A percentile compares a stretch with the other conserved stretches of the same genome.
Conservation (phyloP, 2,888 invertebrate genomes). For the Apeira syringaria region DNA sequence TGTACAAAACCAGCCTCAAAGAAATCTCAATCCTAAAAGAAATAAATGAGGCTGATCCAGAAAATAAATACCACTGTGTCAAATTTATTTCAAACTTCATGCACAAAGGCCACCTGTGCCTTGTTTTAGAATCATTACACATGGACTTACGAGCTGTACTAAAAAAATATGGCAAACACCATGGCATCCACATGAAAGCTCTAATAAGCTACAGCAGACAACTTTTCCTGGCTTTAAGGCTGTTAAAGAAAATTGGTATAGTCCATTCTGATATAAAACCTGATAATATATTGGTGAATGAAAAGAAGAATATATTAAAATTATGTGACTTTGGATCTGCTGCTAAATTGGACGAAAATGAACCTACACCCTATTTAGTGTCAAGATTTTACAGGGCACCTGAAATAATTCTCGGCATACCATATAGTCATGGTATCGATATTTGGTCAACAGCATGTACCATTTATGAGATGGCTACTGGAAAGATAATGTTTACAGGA, state of each 20-base stretch:
- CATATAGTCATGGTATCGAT: conserved; percentile 97
- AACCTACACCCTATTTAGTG: conserved; percentile 98
- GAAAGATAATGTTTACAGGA: conserved; percentile 98
- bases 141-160: conserved; percentile 95
- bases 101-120: conserved; percentile 98
- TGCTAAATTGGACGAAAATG: conserved; percentile 95
- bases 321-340: conserved; percentile 99
- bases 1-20: conserved; percentile 98
- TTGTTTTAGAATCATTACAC: conserved; percentile 97
- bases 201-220: conserved; percentile 98
- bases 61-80: conserved; percentile 97
- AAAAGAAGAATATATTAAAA: conserved; percentile 97
- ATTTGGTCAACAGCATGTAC: conserved; percentile 99
- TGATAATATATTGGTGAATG: conserved; percentile 99
- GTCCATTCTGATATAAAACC: conserved; percentile 99
- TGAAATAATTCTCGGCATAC: conserved; percentile 98
- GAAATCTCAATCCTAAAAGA: conserved; percentile 96
- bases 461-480: conserved; percentile 98
- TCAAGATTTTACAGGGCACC: conserved; percentile 99
- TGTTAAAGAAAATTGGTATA: conserved; percentile 96
- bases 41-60: conserved; percentile 97
- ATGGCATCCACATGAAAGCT: conserved; percentile 97
- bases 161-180: conserved; percentile 98
- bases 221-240: conserved; percentile 94
- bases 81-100: conserved; percentile 94